phyloP scores from a whole-genome alignment of 2,113 vertebrate species.

The Actenoides lindsayi region DNA sequence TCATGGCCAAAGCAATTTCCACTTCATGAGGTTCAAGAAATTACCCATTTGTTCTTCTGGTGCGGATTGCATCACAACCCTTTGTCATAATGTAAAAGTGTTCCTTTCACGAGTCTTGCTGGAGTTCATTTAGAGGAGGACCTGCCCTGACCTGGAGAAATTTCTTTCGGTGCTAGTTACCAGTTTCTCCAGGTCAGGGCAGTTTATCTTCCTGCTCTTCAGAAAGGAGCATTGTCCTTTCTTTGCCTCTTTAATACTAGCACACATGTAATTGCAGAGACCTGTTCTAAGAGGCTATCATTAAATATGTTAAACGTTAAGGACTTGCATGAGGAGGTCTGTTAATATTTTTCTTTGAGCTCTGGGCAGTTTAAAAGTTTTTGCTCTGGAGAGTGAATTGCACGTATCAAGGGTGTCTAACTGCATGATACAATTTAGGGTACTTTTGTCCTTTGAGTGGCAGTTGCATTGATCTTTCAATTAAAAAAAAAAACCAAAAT shows the following conservation, averaged over 20 bases:
- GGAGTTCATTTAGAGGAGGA: neutral
- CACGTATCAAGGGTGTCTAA: neutral
- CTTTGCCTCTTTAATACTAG: neutral
- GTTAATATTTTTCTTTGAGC: neutral
- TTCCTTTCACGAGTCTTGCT: neutral
- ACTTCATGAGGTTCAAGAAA: neutral
- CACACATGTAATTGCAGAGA: neutral
- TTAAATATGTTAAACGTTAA: neutral
- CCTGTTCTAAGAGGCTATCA: neutral
- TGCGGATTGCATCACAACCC: neutral
- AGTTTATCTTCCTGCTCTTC: neutral
- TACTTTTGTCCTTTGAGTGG: neutral
- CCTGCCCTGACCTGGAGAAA: neutral
- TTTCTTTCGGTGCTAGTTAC: neutral
- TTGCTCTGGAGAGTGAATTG: neutral
- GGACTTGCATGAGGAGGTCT: neutral
- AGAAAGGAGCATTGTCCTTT: neutral
- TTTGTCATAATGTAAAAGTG: neutral
- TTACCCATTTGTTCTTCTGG: neutral
- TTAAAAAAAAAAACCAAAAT: neutral
- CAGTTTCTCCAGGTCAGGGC: neutral
- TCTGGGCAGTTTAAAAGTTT: neutral
- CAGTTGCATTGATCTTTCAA: neutral
- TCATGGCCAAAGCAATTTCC: neutral
- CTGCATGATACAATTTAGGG: neutral